Conservation (phyloP, 2,888 invertebrate species). For the Clepsis dumicolana region DNA sequence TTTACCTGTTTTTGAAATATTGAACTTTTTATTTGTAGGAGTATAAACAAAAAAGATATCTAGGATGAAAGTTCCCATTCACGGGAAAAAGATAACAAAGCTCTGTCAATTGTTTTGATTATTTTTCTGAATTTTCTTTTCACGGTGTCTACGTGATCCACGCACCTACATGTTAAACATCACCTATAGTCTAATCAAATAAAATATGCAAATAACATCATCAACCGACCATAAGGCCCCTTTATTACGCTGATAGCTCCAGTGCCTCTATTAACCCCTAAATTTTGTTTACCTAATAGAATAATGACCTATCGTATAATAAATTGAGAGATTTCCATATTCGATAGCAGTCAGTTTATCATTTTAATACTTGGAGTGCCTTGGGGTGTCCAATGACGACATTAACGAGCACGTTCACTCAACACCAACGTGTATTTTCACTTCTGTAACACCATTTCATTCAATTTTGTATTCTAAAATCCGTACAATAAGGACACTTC, state of each 20-base stretch:
- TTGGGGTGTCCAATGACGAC: slow-evolving; percentile 74
- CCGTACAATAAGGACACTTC: slow-evolving; percentile 23
- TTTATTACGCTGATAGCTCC: slow-evolving; percentile 69
- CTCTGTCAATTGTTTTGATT: no score
- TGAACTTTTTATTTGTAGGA: no score
- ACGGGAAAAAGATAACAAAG: no score
- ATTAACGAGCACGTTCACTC: slow-evolving; percentile 65
- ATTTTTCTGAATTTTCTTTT: no score
- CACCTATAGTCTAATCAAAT: slow-evolving; percentile 27
- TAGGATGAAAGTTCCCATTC: no score
- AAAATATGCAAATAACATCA: slow-evolving; percentile 39
- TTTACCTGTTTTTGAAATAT: no score
- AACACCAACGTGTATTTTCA: slow-evolving; percentile 42
- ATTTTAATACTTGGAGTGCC: slow-evolving; percentile 84
- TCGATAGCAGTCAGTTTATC: slow-evolving; percentile 81
- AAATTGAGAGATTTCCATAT: slow-evolving; percentile 85
- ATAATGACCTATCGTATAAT: slow-evolving; percentile 84
- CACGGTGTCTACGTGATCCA: background rate
- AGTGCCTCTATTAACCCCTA: slow-evolving; percentile 81
- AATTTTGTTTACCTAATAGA: slow-evolving; percentile 84
- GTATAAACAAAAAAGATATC: no score
- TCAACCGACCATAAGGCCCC: slow-evolving; percentile 50
- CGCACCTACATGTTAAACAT: background rate
- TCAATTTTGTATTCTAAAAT: slow-evolving; percentile 46
- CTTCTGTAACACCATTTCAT: background rate